Base-by-base conservation (phyloP, 2,888 invertebrate genomes). In the Matsumyia berberina region DNA sequence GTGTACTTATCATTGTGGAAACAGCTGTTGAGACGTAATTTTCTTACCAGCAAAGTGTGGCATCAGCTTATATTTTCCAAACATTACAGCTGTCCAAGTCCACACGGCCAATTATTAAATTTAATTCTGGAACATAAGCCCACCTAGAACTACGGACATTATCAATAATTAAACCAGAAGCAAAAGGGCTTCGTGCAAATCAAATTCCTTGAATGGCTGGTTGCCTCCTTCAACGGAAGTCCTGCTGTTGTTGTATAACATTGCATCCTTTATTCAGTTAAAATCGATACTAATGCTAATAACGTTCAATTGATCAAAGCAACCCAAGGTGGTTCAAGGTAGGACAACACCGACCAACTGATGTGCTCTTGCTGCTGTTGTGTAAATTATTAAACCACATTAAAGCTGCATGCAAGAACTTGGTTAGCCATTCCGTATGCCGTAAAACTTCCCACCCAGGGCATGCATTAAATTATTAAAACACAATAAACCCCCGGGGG, bases 301-400 rank as follows among this genome's bases (percentile, higher is more conserved):
- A 67, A 55, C 44, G 33, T 37, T 33, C 7, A 69, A 55, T 60
- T 60, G 44, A 11, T 24, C 37, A 44, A 46, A 29, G 53, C 8
- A 58, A 15, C 15, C n/a, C 3, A 7, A 46, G 1, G 15, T 33
- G 35, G 44, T 4, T 19, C 19, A 15, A n/a, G 15, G 19, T 11
- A 33, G 6, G 11, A 15, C 15, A 6, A 24, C 24, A 24, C 4
- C 24, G 2, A 42, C 15, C 15, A 15, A 42, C 42, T 6, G 42
- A 17, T 29, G 44, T 46, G 44, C 17, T 46, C 31, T 9, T 3
- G 37, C 37, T 3, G 37, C 37, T 44, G 53, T 53, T 55, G 70
- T 78, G 55, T 72, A 72, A 72, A 72, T 79, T 72, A 79, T 79
- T 79, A 49, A 72, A 72, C 78, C 39, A 35, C 24, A 74, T 81